Conservation (phyloP, 2,797 vertebrate species). For the Mormyrus proboscirostris region DNA sequence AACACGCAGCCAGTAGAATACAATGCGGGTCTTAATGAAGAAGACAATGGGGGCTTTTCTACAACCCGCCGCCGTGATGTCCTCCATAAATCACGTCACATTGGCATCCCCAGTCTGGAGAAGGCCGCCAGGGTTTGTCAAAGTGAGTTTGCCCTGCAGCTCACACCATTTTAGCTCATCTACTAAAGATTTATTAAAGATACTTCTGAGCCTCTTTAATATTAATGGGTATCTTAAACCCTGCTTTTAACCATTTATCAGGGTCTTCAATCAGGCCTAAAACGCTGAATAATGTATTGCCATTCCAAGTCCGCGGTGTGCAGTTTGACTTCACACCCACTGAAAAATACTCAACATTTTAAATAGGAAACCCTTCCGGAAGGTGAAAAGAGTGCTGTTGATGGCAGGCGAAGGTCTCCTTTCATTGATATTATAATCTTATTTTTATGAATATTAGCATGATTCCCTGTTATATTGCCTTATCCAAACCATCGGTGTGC, state of each 20-base stretch:
- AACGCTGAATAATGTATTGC: slow-evolving; percentile 10
- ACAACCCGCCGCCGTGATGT: not conserved
- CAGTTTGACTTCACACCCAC: not conserved
- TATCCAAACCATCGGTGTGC: not conserved
- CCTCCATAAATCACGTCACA: not conserved
- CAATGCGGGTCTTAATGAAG: not conserved
- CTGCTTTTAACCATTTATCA: slow-evolving; percentile 22
- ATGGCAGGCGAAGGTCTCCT: not conserved
- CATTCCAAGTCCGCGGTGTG: not conserved
- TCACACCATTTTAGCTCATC: slow-evolving; percentile 19
- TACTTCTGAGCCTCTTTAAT: slow-evolving; percentile 19
- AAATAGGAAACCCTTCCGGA: not conserved
- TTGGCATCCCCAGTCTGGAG: not conserved
- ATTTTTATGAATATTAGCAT: not conserved
- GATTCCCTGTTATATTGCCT: not conserved
- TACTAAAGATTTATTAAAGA: slow-evolving; percentile 22
- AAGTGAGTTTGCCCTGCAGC: not conserved
- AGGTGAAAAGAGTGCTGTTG: not conserved
- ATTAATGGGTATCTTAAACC: slow-evolving; percentile 21
- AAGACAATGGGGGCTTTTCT: not conserved
- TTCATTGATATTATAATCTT: not conserved
- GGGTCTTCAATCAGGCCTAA: slow-evolving; percentile 13
- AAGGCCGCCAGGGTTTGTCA: not conserved
- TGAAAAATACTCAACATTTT: not conserved
- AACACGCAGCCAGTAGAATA: not conserved